Conservation (phyloP, 2,113 vertebrate genomes). For the Semnopithecus entellus region DNA sequence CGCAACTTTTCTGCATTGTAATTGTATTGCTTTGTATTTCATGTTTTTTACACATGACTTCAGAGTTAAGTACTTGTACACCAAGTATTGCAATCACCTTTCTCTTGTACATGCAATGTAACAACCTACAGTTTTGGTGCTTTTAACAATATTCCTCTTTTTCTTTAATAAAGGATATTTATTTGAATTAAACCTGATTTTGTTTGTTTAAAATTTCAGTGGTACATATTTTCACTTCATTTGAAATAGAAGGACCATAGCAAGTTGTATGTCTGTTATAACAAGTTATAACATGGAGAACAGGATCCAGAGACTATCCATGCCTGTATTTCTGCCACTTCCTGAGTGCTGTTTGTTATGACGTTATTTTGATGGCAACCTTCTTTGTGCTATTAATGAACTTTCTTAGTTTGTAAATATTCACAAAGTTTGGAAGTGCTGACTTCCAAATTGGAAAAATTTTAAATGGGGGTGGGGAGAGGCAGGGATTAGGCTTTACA, state of each 20-base stretch:
- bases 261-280: background rate
- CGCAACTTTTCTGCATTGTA: constrained; percentile 83
- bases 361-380: background rate
- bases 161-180: constrained; percentile 92
- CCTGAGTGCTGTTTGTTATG: background rate
- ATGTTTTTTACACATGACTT: constrained; percentile 83
- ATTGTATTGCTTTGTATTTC: constrained; percentile 87
- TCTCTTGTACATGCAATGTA: constrained; percentile 86
- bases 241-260: background rate
- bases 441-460: background rate
- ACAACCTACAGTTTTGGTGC: constrained; percentile 90
- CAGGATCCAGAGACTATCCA: background rate
- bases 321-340: background rate
- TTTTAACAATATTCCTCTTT: constrained; percentile 86
- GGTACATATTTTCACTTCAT: background rate
- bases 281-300: background rate
- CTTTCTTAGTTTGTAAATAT: background rate
- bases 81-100: constrained; percentile 84
- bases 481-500: background rate
- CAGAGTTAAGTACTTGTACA: constrained; percentile 86
- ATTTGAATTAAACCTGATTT: constrained; percentile 82
- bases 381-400: background rate
- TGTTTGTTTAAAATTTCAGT: constrained; percentile 32
- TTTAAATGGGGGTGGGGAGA: background rate
- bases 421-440: background rate